Evolutionary conservation across 2,113 vertebrate genomes (phyloP).

Genomic region (Chamaea fasciata): DNA sequence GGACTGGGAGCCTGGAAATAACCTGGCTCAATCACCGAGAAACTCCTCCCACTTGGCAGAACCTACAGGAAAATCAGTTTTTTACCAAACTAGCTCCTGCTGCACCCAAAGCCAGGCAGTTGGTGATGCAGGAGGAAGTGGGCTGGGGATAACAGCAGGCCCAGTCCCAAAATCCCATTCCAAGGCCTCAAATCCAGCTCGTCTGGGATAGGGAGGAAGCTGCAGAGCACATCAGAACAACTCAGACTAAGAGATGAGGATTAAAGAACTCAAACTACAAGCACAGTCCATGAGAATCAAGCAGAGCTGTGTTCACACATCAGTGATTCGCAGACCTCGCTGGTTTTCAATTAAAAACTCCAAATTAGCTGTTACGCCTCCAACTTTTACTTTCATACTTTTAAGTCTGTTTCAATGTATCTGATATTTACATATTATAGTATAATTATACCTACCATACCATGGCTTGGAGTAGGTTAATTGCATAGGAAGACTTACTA

Average conservation of each 20-base stretch:
- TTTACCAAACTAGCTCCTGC: neutral
- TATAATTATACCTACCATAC: constrained; percentile 69
- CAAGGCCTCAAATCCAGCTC: neutral
- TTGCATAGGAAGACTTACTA: constrained; percentile 78
- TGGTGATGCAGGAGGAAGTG: neutral
- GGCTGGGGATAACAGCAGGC: neutral
- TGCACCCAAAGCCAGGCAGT: neutral
- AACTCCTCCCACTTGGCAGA: neutral
- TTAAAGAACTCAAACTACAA: neutral
- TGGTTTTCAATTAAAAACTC: constrained; percentile 64
- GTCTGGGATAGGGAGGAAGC: neutral
- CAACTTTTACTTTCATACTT: constrained; percentile 65
- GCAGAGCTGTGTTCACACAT: constrained; percentile 27
- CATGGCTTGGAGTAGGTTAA: constrained; percentile 67
- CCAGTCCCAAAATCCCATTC: neutral
- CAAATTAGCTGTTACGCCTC: constrained; percentile 61
- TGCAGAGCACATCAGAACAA: neutral
- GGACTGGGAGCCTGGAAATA: neutral
- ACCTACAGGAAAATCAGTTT: neutral
- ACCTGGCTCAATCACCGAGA: neutral
- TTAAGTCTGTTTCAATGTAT: constrained; percentile 46
- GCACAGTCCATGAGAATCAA: constrained; percentile 1
- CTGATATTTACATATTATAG: constrained; percentile 52
- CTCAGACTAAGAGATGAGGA: neutral
- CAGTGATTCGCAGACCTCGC: neutral